A percentile compares a stretch with the other conserved stretches of the same genome.
These are phyloP conservation scores for Trileptium ribeirensis DNA, from an alignment of 2,888 invertebrate species.

Conservation along the genomic window DNA sequence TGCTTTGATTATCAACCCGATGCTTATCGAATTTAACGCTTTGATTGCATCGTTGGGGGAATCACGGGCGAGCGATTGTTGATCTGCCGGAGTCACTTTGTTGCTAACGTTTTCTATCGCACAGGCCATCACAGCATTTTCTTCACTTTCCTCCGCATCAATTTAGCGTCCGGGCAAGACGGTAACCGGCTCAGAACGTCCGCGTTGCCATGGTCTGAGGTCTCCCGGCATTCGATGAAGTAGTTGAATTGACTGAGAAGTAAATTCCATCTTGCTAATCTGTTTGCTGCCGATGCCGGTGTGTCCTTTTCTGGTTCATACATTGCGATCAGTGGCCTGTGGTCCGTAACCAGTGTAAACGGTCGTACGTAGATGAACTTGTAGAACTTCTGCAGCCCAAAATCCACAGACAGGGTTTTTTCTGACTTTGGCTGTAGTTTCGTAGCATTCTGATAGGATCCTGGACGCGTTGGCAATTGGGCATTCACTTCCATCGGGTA, in stretches of 20 bases:
- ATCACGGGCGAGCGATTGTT: background rate
- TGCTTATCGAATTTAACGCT: too few species aligned
- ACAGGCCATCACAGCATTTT: conserved; percentile 4
- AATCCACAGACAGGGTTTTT: conserved; percentile 35
- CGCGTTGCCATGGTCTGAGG: conserved; percentile 29
- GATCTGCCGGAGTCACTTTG: background rate
- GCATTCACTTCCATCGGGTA: conserved; percentile 26
- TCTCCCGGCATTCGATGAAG: background rate
- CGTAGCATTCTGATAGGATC: conserved; percentile 33
- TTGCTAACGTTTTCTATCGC: background rate
- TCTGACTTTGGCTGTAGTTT: conserved; percentile 37
- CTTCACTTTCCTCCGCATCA: conserved; percentile 25
- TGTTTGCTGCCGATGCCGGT: conserved; percentile 21
- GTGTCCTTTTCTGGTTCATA: conserved; percentile 26
- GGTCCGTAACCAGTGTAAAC: conserved; percentile 34
- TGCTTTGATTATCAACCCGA: too few species aligned
- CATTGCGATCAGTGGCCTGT: conserved; percentile 32
- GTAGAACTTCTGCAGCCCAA: conserved; percentile 37
- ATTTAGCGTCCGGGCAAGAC: conserved; percentile 8
- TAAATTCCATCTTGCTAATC: conserved; percentile 28
- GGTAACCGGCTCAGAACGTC: conserved; percentile 33
- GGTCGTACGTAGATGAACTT: conserved; percentile 35
- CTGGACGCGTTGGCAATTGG: conserved; percentile 40
- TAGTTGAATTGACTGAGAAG: conserved; percentile 13
- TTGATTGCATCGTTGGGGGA: background rate